Evolutionary conservation across 1,140 invertebrate genomes (phyloP), one percentile per base, ranked within the genome.

Genomic region (Gyrodactylus salaris): DNA sequence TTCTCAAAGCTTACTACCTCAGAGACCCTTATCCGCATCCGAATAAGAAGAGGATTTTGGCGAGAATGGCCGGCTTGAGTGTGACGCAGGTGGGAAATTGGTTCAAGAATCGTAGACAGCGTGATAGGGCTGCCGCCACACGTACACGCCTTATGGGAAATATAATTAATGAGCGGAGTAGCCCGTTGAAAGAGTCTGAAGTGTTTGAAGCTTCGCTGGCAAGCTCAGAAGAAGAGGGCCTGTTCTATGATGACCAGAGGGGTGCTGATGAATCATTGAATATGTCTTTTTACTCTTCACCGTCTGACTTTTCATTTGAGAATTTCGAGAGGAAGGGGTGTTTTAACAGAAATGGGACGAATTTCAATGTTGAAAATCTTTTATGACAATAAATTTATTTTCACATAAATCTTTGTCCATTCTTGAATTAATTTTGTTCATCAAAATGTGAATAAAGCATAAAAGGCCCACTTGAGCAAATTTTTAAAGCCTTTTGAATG

Each of bases 11-110:
- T 82, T 96, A 92, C 90, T 99, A 99, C 81, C 85, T 97, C 1
- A 91, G 97, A 82, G 94, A 98, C 82, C 93, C 93, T 0, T 99
- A 99, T 83, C 94, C 94, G 25, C 98, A 98, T 81, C 93, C 93
- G 23, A 92, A 89, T 69, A 98, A 97, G 83, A 99, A 99, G 82
- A 83, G 91, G 68, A 93, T 99, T 82, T 82, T 99, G 77, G 95
- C 95, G 22, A 87, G 89, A 77, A 91, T 91, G 68, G 99, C 95
- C 27, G 92, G 92, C 0, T 85, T 99, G 70, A 98, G 94, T 74
- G 90, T 93, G 2, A 99, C 94, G 70, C 95, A 99, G 83, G 95
- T 99, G 74, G 95, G 95, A 69, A 99, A 99, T 84, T 99, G 94
- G 95, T 99, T 99, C 85, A 99, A 98, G 82, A 99, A 99, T 83